Base-by-base conservation (phyloP, 2,888 invertebrate species). In the Dendrolimus houi region DNA sequence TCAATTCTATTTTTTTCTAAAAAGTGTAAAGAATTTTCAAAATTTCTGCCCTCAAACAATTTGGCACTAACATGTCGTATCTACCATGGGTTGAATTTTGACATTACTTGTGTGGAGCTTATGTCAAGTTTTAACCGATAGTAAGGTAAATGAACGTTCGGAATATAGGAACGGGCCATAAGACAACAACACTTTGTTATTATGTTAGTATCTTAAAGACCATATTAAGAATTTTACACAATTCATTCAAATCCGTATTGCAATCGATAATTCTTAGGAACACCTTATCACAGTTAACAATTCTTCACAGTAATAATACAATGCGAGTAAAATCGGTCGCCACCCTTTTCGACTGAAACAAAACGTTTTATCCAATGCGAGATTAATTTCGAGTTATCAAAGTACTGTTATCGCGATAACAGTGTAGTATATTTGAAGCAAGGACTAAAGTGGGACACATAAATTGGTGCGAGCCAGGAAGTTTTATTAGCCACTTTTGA, bases 401-500 rank as follows among this genome's bases (percentile, higher is more conserved):
- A 58, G 61, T 61, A 63, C 54, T 57, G 56, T 69, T 79, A 73
- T 74, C 72, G 61, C 64, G 77, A 79, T 79, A 77, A 72, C 70
- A 64, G 41, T 71, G 69, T 63, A 65, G 66, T 59, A 64, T 71
- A 75, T 72, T 74, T 68, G 67, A 63, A 73, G 72, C 67, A 75
- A 80, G 84, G 78, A 77, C 9, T 77, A 73, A 75, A 76, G 67
- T 80, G 72, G 81, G 76, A 62, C 81, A 72, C 64, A 69, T 65
- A 76, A 81, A 80, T 79, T 83, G 81, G 73, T 47, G 47, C 12
- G 72, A 60, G 77, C 70, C 62, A 66, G 60, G 70, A 75, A 76
- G 75, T 79, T 75, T 68, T 60, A 47, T 47, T 47, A 47, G 12
- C 8, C 47, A 47, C 47, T 47, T 47, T 47, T 47, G 47, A 10